These are phyloP conservation scores for Ictidomys tridecemlineatus DNA, from an alignment of 2,113 vertebrate genomes.

Conservation along the genomic window DNA sequence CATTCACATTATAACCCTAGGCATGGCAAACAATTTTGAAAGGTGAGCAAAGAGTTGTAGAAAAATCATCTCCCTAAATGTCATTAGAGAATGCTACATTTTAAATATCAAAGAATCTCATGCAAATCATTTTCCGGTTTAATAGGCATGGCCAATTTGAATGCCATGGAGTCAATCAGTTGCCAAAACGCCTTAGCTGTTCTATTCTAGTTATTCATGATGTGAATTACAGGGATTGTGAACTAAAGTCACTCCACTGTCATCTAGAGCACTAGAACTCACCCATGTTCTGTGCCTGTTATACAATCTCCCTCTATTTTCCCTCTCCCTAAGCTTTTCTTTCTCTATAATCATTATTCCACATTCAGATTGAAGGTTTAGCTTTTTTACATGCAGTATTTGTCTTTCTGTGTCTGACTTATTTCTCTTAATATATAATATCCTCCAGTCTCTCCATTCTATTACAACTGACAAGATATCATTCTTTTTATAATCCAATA, in stretches of 20 bases:
- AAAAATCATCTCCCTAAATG: neutral
- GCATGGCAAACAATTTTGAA: conserved; percentile 53
- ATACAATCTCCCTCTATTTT: neutral
- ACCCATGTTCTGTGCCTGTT: neutral
- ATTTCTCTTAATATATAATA: neutral
- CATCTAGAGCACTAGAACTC: neutral
- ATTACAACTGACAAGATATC: neutral
- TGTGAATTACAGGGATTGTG: neutral
- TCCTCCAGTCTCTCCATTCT: neutral
- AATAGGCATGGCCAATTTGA: neutral
- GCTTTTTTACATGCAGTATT: neutral
- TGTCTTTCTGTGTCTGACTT: neutral
- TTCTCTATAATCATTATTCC: neutral
- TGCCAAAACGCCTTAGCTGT: neutral
- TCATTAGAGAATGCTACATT: neutral
- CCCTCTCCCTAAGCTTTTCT: neutral
- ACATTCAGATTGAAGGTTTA: neutral
- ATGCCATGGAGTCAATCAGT: neutral
- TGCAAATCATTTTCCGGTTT: neutral
- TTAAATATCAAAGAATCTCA: neutral
- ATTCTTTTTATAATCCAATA: neutral
- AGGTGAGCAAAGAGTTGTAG: neutral
- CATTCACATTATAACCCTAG: conserved; percentile 96
- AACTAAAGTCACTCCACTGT: neutral
- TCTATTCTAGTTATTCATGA: neutral